Conservation (phyloP, 2,888 invertebrate genomes). For the Didymodactylos carnosus region DNA sequence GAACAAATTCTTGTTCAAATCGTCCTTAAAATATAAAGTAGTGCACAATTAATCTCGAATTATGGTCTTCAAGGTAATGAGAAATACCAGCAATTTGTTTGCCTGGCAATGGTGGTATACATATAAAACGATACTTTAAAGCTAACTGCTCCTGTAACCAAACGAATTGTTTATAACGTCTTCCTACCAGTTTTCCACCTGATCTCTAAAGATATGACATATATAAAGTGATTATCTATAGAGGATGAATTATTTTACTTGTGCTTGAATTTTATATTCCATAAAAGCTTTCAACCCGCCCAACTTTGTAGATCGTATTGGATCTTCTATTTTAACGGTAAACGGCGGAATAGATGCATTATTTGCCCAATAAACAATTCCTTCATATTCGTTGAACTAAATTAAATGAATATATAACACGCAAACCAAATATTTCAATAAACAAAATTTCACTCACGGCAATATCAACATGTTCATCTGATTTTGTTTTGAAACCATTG, state of each 20-base stretch:
- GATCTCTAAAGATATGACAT: neutral
- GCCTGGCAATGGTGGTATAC: slow-evolving; percentile 72
- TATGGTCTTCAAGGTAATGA: too few relatives aligned
- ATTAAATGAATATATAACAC: too few relatives aligned
- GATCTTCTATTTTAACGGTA: neutral
- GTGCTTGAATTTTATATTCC: neutral
- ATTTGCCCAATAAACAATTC: neutral
- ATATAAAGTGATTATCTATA: neutral
- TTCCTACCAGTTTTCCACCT: slow-evolving; percentile 19
- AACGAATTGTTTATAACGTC: slow-evolving; percentile 95
- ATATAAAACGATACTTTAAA: slow-evolving; percentile 78
- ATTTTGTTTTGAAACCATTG: neutral
- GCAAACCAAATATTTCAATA: too few relatives aligned
- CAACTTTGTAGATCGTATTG: neutral
- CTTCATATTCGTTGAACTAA: neutral
- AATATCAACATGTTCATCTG: neutral
- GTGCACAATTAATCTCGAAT: too few relatives aligned
- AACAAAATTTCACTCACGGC: neutral
- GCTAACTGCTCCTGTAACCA: slow-evolving; percentile 84
- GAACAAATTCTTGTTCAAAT: slow-evolving; percentile 88
- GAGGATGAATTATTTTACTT: neutral
- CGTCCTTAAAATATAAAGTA: slow-evolving; percentile 61
- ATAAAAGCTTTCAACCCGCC: neutral
- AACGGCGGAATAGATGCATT: neutral
- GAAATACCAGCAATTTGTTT: neutral